These are phyloP conservation scores for Nematolebias whitei DNA, from an alignment of 2,113 vertebrate genomes.

Conservation along the genomic window DNA sequence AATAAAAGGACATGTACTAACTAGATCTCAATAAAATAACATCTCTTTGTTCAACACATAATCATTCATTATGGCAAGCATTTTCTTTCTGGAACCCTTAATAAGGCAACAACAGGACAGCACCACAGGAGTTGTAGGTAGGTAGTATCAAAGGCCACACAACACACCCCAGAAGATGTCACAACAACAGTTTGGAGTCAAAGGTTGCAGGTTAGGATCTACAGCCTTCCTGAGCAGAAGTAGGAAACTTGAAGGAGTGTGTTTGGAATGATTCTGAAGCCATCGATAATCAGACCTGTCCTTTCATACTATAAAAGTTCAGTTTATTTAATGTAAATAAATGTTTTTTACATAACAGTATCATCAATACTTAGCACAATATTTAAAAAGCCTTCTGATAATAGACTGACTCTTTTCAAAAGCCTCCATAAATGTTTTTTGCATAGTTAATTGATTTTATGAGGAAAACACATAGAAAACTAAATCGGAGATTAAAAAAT, in stretches of 20 bases:
- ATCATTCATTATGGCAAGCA: too few relatives aligned
- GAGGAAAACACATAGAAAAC: constrained; percentile 49
- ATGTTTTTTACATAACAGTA: constrained; percentile 48
- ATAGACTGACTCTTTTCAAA: constrained; percentile 52
- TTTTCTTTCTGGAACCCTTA: constrained; percentile 47
- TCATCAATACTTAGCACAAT: constrained; percentile 64
- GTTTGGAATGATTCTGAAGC: constrained; percentile 41
- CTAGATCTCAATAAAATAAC: constrained; percentile 66
- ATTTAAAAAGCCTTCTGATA: constrained; percentile 39
- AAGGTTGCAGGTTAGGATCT: constrained; percentile 50
- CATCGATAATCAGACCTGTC: constrained; percentile 42
- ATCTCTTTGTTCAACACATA: constrained; percentile 41
- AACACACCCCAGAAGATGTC: constrained; percentile 36
- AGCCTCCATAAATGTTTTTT: constrained; percentile 48
- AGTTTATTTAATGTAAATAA: constrained; percentile 50
- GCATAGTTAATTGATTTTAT: constrained; percentile 73
- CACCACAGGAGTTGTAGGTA: constrained; percentile 73
- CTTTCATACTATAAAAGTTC: constrained; percentile 43
- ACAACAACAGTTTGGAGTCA: constrained; percentile 55
- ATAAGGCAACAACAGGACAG: constrained; percentile 76
- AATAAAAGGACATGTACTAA: constrained; percentile 31
- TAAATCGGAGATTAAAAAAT: constrained; percentile 48
- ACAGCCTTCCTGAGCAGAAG: constrained; percentile 66
- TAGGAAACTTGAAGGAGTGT: constrained; percentile 37
- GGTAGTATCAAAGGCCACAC: constrained; percentile 70